Base-by-base conservation (phyloP, 2,113 vertebrate species). In the Rutilus rutilus region DNA sequence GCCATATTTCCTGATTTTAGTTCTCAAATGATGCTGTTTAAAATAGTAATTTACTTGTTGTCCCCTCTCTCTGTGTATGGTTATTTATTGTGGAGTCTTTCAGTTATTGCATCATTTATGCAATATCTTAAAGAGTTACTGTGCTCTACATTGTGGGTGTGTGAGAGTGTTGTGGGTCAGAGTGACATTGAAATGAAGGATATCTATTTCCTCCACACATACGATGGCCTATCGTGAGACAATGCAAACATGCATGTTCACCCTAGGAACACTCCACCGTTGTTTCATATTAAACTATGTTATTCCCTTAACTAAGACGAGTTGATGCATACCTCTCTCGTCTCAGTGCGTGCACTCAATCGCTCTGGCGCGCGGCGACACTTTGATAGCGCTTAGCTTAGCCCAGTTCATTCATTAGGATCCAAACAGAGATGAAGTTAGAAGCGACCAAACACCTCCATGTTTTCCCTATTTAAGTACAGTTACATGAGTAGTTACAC, bases 141-240 rank as follows among this genome's bases (percentile, higher is more conserved):
- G 39, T 73, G 23, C 23, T 45, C 30, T 45, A 7, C 69, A 14
- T 73, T 73, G 39, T 73, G 11, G 2, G 21, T 73, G 36, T 73
- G 69, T 21, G 36, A 73, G 36, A 42, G 21, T n/a, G 21, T 73
- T 42, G 36, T 73, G 36, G 21, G 69, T 45, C 36, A 73, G 21
- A 42, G 36, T 73, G 69, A 73, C 69, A 73, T 45, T 73, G 69
- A 73, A 73, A 42, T 73, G 21, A 42, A 73, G 19, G 21, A 73
- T n/a, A 42, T 60, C 8, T 10, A 12, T 73, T 42, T 73, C 69
- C 33, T 42, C 69, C 36, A 42, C 8, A 23, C 21, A 42, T 12
- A 73, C 69, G 42, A n/a, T 45, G 36, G 30, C 30, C 30, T 36
- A 69, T 11, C 33, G 11, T n/a, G 21, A 25, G 23, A 45, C 21